Conservation (phyloP, 2,797 vertebrate species). For the Zenarchopterus dispar region DNA sequence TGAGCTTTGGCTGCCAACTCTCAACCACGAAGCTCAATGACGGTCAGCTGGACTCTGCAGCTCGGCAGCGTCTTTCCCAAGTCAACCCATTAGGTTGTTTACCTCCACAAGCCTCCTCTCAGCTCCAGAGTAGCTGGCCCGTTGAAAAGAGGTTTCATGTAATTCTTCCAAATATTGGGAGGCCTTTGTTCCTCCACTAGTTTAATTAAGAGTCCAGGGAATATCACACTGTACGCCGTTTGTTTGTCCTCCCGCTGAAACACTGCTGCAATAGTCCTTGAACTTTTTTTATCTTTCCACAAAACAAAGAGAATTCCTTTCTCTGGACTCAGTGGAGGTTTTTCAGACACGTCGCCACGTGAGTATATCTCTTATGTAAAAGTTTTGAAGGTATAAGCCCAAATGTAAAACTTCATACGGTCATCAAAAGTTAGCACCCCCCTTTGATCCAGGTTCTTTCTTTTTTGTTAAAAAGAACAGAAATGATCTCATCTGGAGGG, state of each 20-base stretch:
- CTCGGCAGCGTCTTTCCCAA: neutral
- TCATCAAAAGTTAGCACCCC: too few species aligned
- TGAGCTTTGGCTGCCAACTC: neutral
- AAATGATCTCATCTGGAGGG: too few species aligned
- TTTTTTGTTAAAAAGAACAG: too few species aligned
- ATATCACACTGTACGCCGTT: neutral
- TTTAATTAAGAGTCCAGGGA: conserved; percentile 7
- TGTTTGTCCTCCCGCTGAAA: neutral
- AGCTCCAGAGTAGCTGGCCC: neutral
- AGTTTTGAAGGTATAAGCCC: too few species aligned
- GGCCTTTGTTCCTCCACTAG: neutral
- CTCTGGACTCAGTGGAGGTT: too few species aligned
- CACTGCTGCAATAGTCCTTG: neutral
- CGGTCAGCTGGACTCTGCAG: too few species aligned
- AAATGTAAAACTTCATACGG: too few species aligned
- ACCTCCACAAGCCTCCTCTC: neutral
- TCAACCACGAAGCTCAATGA: neutral
- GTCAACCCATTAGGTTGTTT: neutral
- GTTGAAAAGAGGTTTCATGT: neutral
- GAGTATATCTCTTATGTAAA: too few species aligned
- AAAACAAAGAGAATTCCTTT: too few species aligned
- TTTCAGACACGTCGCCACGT: too few species aligned
- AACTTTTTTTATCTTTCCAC: neutral
- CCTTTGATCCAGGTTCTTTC: too few species aligned
- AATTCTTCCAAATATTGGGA: neutral